These are phyloP conservation scores for Melipona quadrifasciata DNA, from an alignment of 1,140 invertebrate genomes.

Conservation along the genomic window DNA sequence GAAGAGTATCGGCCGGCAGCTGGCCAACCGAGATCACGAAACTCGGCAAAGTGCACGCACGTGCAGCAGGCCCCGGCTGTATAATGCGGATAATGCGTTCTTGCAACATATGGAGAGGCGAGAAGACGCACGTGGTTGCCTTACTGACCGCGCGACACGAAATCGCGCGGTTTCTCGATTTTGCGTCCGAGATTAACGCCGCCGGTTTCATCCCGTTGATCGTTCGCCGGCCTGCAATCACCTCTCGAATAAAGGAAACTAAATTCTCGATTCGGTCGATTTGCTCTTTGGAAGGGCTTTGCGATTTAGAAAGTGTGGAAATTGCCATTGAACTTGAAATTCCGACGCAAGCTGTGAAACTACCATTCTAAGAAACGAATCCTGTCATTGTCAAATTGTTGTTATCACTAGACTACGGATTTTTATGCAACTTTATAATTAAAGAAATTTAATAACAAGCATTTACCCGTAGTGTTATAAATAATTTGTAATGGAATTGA, in stretches of 20 bases:
- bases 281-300: not conserved
- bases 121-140: not conserved
- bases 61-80: conserved; percentile 5
- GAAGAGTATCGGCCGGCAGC: conserved; percentile 52
- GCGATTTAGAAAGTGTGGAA: too few relatives aligned
- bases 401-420: too few relatives aligned
- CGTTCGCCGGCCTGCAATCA: not conserved
- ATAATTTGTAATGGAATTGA: too few relatives aligned
- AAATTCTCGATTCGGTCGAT: not conserved
- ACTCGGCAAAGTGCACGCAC: conserved; percentile 48
- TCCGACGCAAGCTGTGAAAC: too few relatives aligned
- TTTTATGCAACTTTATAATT: too few relatives aligned
- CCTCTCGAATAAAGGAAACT: not conserved
- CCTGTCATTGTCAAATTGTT: too few relatives aligned
- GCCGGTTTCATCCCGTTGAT: not conserved
- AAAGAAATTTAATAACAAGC: too few relatives aligned
- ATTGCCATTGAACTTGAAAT: too few relatives aligned
- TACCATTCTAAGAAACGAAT: too few relatives aligned
- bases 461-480: too few relatives aligned
- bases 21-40: conserved; percentile 59
- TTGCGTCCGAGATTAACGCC: conserved; percentile 51
- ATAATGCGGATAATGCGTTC: conserved; percentile 53
- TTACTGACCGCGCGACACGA: conserved; percentile 6
- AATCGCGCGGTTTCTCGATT: conserved; percentile 60
- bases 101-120: conserved; percentile 53